A percentile compares a stretch with the other conserved stretches of the same genome.
Evolutionary conservation across 2,888 invertebrate species (phyloP).

Genomic region (Drosophila villosipedis): DNA sequence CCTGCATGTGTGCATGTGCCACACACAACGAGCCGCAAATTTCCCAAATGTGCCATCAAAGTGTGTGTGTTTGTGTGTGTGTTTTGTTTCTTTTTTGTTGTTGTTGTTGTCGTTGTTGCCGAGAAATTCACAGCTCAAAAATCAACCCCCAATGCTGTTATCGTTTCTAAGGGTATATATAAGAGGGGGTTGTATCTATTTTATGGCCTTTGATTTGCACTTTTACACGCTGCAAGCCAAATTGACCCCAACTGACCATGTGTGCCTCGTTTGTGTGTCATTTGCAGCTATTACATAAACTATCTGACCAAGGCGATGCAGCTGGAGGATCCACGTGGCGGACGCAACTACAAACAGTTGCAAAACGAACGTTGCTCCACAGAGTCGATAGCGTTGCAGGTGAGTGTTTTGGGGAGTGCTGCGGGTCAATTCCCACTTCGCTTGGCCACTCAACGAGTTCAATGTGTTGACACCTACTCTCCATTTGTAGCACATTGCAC

Average conservation of each 20-base stretch:
- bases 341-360: conserved; percentile 86
- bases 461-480: conserved; percentile 19
- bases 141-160: conserved; percentile 54
- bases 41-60: conserved; percentile 55
- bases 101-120: not conserved
- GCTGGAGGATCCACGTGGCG: conserved; percentile 91
- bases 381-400: conserved; percentile 89
- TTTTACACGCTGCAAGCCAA: conserved; percentile 52
- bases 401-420: conserved; percentile 73
- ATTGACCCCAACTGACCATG: conserved; percentile 16
- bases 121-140: conserved; percentile 36
- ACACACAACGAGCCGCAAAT: conserved; percentile 34
- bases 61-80: conserved; percentile 19
- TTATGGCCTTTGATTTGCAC: conserved; percentile 64
- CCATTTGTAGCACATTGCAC: conserved; percentile 61
- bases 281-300: conserved; percentile 90
- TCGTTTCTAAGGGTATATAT: conserved; percentile 24
- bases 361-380: conserved; percentile 86
- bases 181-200: conserved; percentile 33
- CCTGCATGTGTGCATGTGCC: conserved; percentile 16
- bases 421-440: not conserved
- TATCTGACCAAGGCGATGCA: conserved; percentile 90
- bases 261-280: conserved; percentile 19
- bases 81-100: not conserved
- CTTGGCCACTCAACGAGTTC: not conserved